A percentile compares a stretch with the other conserved stretches of the same genome.
Evolutionary conservation across 2,888 invertebrate species (phyloP).

Genomic region (Lasius platythorax): DNA sequence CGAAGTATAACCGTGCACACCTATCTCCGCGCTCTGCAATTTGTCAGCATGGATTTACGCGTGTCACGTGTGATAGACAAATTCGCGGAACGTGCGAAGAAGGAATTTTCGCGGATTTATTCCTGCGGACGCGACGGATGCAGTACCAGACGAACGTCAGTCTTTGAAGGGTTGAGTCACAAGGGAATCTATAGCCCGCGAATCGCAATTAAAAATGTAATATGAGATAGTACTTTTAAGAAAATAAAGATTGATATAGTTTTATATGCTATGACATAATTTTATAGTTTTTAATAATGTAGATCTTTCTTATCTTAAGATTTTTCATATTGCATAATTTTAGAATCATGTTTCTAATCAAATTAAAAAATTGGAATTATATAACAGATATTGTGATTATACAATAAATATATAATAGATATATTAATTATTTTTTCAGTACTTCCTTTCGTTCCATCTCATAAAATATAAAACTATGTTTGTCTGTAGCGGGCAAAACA

Average conservation of each 20-base stretch:
- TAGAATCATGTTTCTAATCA: neutral
- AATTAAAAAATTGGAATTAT: neutral
- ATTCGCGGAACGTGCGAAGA: constrained; percentile 56
- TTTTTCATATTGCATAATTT: neutral
- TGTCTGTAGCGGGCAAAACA: neutral
- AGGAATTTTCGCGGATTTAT: constrained; percentile 52
- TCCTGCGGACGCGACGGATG: constrained; percentile 35
- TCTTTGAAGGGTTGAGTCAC: constrained; percentile 1
- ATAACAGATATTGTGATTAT: neutral
- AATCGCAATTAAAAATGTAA: neutral
- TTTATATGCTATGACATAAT: neutral
- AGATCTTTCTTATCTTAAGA: neutral
- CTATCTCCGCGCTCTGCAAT: constrained; percentile 42
- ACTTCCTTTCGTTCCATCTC: neutral
- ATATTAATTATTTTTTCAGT: constrained; percentile 7
- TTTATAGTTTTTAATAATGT: neutral
- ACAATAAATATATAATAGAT: neutral
- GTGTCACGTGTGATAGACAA: constrained; percentile 57
- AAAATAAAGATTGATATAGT: neutral
- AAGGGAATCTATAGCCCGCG: neutral
- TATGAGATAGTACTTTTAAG: neutral
- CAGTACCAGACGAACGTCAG: constrained; percentile 1
- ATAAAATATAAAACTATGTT: neutral
- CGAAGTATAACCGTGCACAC: constrained; percentile 34
- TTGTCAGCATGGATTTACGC: constrained; percentile 52